Evolutionary conservation across 2,888 invertebrate genomes (phyloP).

Genomic region (Sisyra nigra): DNA sequence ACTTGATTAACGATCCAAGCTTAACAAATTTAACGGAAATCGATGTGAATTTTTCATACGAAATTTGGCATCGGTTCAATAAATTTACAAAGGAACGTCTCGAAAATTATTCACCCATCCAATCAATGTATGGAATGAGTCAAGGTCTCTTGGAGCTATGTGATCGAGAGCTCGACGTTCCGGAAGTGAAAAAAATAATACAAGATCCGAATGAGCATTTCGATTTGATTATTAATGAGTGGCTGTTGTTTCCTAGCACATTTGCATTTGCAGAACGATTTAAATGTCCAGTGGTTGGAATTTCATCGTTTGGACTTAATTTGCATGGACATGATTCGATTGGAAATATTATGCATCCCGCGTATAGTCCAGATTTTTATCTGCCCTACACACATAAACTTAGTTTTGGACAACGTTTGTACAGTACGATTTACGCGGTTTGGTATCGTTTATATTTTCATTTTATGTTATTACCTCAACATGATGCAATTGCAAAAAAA

Average conservation of each 20-base stretch:
- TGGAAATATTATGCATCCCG: slow-evolving; percentile 22
- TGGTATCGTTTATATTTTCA: slow-evolving; percentile 8
- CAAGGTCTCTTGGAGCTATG: slow-evolving; percentile 3
- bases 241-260: slow-evolving; percentile 16
- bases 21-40: slow-evolving; percentile 15
- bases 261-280: slow-evolving; percentile 20
- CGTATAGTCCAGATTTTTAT: slow-evolving; percentile 11
- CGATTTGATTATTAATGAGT: slow-evolving; percentile 22
- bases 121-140: slow-evolving; percentile 9
- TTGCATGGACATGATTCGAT: slow-evolving; percentile 17
- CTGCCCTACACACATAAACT: slow-evolving; percentile 11
- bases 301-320: slow-evolving; percentile 20
- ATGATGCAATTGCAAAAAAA: slow-evolving; percentile 10
- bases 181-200: slow-evolving; percentile 17
- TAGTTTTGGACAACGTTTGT: slow-evolving; percentile 12
- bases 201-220: slow-evolving; percentile 18
- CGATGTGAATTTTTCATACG: slow-evolving; percentile 13
- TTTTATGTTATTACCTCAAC: slow-evolving; percentile 3
- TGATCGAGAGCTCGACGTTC: slow-evolving; percentile 1
- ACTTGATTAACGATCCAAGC: slow-evolving; percentile 13
- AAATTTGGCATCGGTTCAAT: slow-evolving; percentile 11
- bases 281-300: slow-evolving; percentile 21
- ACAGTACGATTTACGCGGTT: slow-evolving; percentile 5
- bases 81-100: slow-evolving; percentile 8
- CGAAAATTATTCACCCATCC: slow-evolving; percentile 8